These are phyloP conservation scores for Tympanoctomys barrerae DNA, from an alignment of 2,797 vertebrate species.

Conservation along the genomic window DNA sequence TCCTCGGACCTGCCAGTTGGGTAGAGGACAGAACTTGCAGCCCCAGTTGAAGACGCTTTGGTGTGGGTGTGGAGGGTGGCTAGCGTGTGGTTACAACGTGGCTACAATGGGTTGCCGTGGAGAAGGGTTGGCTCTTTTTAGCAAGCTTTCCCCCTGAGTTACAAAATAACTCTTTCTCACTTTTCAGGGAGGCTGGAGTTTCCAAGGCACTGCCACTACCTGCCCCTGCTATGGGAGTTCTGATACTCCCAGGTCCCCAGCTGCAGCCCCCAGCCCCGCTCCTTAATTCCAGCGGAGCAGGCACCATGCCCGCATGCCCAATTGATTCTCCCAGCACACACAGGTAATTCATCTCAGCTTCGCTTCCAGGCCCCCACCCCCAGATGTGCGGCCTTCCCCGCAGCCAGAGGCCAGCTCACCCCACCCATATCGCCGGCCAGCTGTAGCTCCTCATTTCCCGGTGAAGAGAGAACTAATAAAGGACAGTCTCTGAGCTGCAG, in stretches of 20 bases:
- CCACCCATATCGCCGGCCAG: slow-evolving; percentile 86
- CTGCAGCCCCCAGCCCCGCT: slow-evolving; percentile 46
- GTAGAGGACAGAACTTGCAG: slow-evolving; percentile 5
- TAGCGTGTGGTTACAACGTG: background rate
- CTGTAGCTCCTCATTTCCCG: slow-evolving; percentile 84
- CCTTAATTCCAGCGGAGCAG: slow-evolving; percentile 68
- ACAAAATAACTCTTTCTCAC: slow-evolving; percentile 63
- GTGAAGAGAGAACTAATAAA: slow-evolving; percentile 73
- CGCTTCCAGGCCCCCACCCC: slow-evolving; percentile 75
- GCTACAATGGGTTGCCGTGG: background rate
- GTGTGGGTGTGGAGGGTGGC: background rate
- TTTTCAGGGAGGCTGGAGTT: slow-evolving; percentile 33
- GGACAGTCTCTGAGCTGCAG: slow-evolving; percentile 65
- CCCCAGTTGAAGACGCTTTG: slow-evolving; percentile 16
- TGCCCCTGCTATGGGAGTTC: slow-evolving; percentile 7
- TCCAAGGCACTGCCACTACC: slow-evolving; percentile 34
- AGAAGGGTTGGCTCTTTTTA: slow-evolving; percentile 51
- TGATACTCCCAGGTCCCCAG: slow-evolving; percentile 59
- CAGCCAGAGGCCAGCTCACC: slow-evolving; percentile 88
- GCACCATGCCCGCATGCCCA: slow-evolving; percentile 82
- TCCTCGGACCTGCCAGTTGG: background rate
- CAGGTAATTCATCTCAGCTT: slow-evolving; percentile 89
- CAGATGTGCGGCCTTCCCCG: slow-evolving; percentile 75
- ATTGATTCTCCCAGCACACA: slow-evolving; percentile 85
- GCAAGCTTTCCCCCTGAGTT: slow-evolving; percentile 13